Conservation (phyloP, 2,888 invertebrate genomes). For the Chloromyia formosa region DNA sequence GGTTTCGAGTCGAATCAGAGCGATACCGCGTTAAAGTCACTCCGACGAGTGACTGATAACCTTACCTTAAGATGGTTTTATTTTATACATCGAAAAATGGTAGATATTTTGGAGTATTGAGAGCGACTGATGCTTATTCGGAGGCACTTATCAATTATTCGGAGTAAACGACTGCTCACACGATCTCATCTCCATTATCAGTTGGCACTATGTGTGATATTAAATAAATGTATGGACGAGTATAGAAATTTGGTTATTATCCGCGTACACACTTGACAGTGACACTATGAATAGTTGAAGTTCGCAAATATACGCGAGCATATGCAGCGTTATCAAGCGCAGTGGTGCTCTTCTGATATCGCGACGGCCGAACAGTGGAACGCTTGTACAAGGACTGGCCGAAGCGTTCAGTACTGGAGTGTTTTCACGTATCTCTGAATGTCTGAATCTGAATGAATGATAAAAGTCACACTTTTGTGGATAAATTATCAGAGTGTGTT, state of each 20-base stretch:
- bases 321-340: slow-evolving; percentile 5
- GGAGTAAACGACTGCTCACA: no score
- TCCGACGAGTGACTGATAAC: slow-evolving; percentile 33
- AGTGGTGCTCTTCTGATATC: neutral
- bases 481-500: slow-evolving; percentile 29
- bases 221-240: no score
- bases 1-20: slow-evolving; percentile 2
- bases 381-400: slow-evolving; percentile 9
- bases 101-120: slow-evolving; percentile 12
- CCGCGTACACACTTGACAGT: no score
- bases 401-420: no score
- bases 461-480: slow-evolving; percentile 35
- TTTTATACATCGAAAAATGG: slow-evolving; percentile 27
- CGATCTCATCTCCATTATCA: no score
- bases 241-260: no score
- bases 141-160: no score
- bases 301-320: no score
- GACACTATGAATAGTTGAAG: no score
- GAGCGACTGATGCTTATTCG: slow-evolving; percentile 5
- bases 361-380: neutral
- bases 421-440: neutral
- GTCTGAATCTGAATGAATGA: neutral
- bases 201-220: no score
- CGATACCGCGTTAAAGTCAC: slow-evolving; percentile 29
- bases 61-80: slow-evolving; percentile 21